Percentiles rank a stretch among this genome's conserved stretches.
phyloP scores from a whole-genome alignment of 1,140 invertebrate species.

The Papilio helenus region DNA sequence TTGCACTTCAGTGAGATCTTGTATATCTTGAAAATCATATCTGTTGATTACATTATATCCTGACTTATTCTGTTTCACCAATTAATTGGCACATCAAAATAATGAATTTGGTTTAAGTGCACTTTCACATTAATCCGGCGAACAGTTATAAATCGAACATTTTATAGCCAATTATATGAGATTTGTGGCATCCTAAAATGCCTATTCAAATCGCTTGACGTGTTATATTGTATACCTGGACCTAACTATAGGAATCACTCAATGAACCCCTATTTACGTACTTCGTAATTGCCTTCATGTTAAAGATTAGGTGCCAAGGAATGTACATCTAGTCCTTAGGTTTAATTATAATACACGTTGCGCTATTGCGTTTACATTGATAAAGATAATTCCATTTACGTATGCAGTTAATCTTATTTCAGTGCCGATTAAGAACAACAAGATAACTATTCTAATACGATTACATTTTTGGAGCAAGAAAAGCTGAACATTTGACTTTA shows the following conservation, averaged over 20 bases:
- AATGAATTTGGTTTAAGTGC: neutral
- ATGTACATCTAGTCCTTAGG: neutral
- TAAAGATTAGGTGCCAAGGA: neutral
- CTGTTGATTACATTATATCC: neutral
- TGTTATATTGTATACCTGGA: neutral
- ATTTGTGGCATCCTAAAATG: neutral
- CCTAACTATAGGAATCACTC: neutral
- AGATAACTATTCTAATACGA: neutral
- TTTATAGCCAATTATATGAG: neutral
- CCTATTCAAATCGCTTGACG: neutral
- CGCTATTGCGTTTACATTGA: neutral
- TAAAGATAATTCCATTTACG: conserved; percentile 24
- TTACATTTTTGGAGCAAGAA: too few relatives aligned
- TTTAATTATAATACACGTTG: neutral
- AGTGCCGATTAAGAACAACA: neutral
- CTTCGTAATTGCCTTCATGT: neutral
- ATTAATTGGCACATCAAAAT: neutral
- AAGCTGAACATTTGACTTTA: too few relatives aligned
- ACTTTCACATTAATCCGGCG: neutral
- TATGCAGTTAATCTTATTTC: conserved; percentile 19
- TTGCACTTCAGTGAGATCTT: neutral
- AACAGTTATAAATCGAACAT: neutral
- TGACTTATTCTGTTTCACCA: neutral
- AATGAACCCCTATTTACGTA: neutral
- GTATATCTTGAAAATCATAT: neutral